These are phyloP conservation scores for Cerastis rubricosa DNA, from an alignment of 2,888 invertebrate genomes.

Conservation along the genomic window DNA sequence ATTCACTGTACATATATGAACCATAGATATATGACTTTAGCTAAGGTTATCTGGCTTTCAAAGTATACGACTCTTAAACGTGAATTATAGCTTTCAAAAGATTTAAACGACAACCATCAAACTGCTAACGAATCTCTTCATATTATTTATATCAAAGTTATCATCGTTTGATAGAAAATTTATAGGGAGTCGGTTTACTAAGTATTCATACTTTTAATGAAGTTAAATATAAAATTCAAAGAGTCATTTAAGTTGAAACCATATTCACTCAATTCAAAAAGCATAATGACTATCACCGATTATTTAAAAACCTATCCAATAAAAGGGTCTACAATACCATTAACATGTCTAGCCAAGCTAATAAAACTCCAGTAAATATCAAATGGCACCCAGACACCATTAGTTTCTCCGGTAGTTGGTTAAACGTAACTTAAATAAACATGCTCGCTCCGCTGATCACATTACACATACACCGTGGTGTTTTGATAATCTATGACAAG, in stretches of 20 bases:
- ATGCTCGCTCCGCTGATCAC: conserved; percentile 38
- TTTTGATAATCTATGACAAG: conserved; percentile 56
- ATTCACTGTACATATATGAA: conserved; percentile 5
- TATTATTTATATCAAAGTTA: background rate
- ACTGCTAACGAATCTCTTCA: no score
- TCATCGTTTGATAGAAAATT: background rate
- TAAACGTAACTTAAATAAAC: conserved; percentile 33
- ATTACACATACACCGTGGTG: conserved; percentile 26
- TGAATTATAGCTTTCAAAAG: background rate
- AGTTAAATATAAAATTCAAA: background rate
- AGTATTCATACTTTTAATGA: background rate
- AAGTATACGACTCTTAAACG: conserved; percentile 8
- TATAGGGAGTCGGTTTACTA: background rate
- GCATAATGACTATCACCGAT: background rate
- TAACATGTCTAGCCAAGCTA: conserved; percentile 3
- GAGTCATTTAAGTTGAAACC: background rate
- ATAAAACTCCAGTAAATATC: conserved; percentile 36
- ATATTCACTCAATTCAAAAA: background rate
- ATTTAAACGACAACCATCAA: background rate
- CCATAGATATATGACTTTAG: conserved; percentile 21
- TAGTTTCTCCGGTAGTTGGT: conserved; percentile 31
- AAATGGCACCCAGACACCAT: conserved; percentile 38
- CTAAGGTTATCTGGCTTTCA: conserved; percentile 49
- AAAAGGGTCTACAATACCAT: background rate
- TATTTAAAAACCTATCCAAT: background rate